These are phyloP conservation scores for Henricia sp. DNA, from an alignment of 53 echinoderm and acorn worm species.

Conservation along the genomic window DNA sequence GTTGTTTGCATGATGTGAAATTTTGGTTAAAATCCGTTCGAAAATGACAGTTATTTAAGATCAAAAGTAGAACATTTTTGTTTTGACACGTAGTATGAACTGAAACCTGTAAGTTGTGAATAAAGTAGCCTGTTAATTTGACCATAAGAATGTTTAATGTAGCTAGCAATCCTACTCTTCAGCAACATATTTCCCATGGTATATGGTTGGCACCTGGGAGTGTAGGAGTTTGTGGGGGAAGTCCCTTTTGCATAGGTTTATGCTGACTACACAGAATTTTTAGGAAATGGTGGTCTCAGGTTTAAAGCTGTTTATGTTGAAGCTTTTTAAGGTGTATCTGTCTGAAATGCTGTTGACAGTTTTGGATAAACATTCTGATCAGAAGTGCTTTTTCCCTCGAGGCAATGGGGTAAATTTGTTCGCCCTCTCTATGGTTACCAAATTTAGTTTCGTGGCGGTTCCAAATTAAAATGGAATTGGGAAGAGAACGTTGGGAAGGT, in stretches of 20 bases:
- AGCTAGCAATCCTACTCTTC: too few relatives aligned
- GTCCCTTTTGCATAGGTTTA: neutral
- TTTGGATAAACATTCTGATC: too few relatives aligned
- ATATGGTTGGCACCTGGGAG: neutral
- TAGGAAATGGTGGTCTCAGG: neutral
- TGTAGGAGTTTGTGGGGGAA: neutral
- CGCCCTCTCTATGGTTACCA: too few relatives aligned
- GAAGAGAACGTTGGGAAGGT: neutral
- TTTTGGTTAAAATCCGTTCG: neutral
- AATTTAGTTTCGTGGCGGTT: neutral
- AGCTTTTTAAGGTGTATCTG: neutral
- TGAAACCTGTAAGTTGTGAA: too few relatives aligned
- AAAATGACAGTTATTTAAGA: too few relatives aligned
- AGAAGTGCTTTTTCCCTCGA: too few relatives aligned
- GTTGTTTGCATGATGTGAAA: neutral
- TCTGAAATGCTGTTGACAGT: neutral
- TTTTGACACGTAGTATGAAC: neutral
- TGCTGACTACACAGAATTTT: conserved; percentile 56
- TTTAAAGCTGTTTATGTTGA: conserved; percentile 14
- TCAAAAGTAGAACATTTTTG: too few relatives aligned
- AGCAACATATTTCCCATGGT: too few relatives aligned
- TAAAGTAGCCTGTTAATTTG: too few relatives aligned
- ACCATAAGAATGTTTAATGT: too few relatives aligned
- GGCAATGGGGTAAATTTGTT: too few relatives aligned
- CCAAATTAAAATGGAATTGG: neutral